Conservation (phyloP, 1,140 invertebrate species). For the Drosophila teissieri region DNA sequence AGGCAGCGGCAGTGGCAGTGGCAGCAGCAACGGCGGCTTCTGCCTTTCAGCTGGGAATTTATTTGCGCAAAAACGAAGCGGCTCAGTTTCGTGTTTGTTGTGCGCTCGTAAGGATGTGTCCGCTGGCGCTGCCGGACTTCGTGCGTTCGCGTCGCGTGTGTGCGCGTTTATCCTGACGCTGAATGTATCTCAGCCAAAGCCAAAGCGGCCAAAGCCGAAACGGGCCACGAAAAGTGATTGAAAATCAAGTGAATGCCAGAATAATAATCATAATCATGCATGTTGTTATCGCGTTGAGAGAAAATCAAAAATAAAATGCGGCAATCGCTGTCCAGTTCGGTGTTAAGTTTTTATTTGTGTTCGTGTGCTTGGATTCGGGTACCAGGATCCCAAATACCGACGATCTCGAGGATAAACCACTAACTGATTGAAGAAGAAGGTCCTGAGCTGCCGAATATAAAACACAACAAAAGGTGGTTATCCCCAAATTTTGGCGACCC, state of each 20-base stretch:
- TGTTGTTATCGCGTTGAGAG: slow-evolving; percentile 1
- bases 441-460: slow-evolving; percentile 13
- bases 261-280: slow-evolving; percentile 9
- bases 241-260: slow-evolving; percentile 37
- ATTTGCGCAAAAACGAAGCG: slow-evolving; percentile 77
- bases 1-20: too few species aligned
- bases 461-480: slow-evolving; percentile 56
- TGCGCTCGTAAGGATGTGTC: slow-evolving; percentile 84
- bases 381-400: slow-evolving; percentile 8
- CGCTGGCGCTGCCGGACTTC: slow-evolving; percentile 75
- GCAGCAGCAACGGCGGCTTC: slow-evolving; percentile 25
- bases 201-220: slow-evolving; percentile 41
- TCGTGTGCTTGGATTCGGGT: slow-evolving; percentile 15
- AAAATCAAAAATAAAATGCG: slow-evolving; percentile 38
- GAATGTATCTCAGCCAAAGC: slow-evolving; percentile 50
- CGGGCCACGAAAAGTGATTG: slow-evolving; percentile 24
- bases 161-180: slow-evolving; percentile 68
- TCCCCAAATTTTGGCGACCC: slow-evolving; percentile 23
- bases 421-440: slow-evolving; percentile 12
- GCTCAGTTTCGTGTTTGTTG: slow-evolving; percentile 84
- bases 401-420: slow-evolving; percentile 31
- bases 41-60: slow-evolving; percentile 64
- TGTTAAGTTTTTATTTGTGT: slow-evolving; percentile 57
- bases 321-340: slow-evolving; percentile 35
- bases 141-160: slow-evolving; percentile 81